These are phyloP conservation scores for Catocala sponsa DNA, from an alignment of 2,888 invertebrate genomes.

Conservation along the genomic window DNA sequence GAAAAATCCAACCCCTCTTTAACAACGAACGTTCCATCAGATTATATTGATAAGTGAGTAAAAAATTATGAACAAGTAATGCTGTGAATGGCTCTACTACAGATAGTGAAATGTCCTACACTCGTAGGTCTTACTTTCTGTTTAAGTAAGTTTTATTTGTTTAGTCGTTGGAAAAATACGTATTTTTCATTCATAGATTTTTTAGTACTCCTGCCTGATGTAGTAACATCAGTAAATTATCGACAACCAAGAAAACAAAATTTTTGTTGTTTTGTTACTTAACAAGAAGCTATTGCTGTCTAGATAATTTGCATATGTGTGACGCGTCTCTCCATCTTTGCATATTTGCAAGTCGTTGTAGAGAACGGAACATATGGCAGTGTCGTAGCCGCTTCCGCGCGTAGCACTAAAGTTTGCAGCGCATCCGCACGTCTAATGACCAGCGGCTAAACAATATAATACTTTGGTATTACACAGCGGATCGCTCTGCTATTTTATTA, in stretches of 20 bases:
- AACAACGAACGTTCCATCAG: background rate
- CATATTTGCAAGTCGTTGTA: background rate
- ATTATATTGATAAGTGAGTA: background rate
- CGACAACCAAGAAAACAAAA: no score
- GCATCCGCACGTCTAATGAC: slow-evolving; percentile 1
- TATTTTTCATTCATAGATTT: no score
- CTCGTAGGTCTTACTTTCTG: slow-evolving; percentile 1
- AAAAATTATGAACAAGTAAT: background rate
- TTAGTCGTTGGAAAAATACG: no score
- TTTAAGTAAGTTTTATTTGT: no score
- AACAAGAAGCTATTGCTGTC: no score
- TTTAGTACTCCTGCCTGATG: no score
- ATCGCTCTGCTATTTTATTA: no score
- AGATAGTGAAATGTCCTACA: background rate
- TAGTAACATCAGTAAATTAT: no score
- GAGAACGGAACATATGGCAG: background rate
- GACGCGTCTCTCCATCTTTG: no score
- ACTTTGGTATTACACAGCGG: no score
- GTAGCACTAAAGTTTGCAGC: slow-evolving; percentile 5
- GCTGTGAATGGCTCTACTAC: background rate
- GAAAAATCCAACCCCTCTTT: slow-evolving; percentile 27
- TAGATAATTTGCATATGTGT: no score
- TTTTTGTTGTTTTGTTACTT: no score
- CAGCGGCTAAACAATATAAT: background rate
- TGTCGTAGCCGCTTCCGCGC: slow-evolving; percentile 7